Evolutionary conservation across 2,113 vertebrate species (phyloP).

Genomic region (Lycaon pictus): DNA sequence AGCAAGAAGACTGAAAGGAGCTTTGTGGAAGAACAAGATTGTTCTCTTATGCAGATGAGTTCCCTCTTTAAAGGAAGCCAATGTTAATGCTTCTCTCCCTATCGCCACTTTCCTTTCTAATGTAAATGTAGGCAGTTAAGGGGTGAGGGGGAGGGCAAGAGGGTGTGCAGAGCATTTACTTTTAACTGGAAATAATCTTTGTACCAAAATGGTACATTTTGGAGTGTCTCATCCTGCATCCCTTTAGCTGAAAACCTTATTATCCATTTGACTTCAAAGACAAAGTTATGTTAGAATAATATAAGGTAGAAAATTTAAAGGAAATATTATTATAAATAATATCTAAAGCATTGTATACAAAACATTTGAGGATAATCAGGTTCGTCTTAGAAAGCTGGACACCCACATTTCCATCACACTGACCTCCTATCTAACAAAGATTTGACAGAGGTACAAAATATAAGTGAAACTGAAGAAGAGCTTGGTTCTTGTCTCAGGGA

Average conservation of each 20-base stretch:
- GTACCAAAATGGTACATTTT: background rate
- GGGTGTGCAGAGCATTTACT: background rate
- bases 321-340: slow-evolving; percentile 22
- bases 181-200: background rate
- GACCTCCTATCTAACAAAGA: background rate
- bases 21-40: background rate
- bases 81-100: background rate
- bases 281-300: background rate
- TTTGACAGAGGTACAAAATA: background rate
- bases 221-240: background rate
- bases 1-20: background rate
- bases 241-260: background rate
- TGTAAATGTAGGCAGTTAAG: background rate
- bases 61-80: background rate
- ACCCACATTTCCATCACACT: background rate
- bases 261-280: background rate
- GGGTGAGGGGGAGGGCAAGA: background rate
- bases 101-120: background rate
- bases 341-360: slow-evolving; percentile 5
- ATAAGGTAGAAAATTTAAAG: background rate
- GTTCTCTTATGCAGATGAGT: background rate
- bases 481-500: too few relatives aligned
- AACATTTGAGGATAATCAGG: background rate
- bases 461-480: background rate
- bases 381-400: background rate